Percentiles rank a stretch among this genome's conserved stretches.
Evolutionary conservation across 2,888 invertebrate genomes (phyloP).

Genomic region (Tryphoninae sp.): DNA sequence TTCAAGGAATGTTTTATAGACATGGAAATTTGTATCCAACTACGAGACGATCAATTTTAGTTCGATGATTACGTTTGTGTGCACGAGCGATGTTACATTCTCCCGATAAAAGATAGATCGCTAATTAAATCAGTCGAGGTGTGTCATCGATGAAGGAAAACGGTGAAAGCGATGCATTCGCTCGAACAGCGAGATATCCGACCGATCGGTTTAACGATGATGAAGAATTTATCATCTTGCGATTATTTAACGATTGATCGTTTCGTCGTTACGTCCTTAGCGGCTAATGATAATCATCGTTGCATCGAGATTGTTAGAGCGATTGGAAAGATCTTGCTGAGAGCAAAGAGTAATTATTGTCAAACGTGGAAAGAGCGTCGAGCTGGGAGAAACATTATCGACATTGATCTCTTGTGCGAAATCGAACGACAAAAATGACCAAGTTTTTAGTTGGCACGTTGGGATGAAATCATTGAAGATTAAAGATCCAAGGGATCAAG

Average conservation of each 20-base stretch:
- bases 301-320: slow-evolving; percentile 2
- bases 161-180: slow-evolving; percentile 3
- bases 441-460: not conserved
- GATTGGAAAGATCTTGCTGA: slow-evolving; percentile 2
- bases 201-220: slow-evolving; percentile 30
- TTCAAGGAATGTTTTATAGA: no score
- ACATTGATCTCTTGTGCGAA: not conserved
- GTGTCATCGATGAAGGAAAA: slow-evolving; percentile 8
- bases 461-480: slow-evolving; percentile 48
- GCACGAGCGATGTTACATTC: not conserved
- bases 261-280: not conserved
- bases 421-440: slow-evolving; percentile 8
- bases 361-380: slow-evolving; percentile 2
- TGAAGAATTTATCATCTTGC: not conserved
- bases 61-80: not conserved
- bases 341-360: not conserved
- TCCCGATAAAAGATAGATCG: not conserved
- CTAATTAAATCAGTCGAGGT: slow-evolving; percentile 7
- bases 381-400: not conserved
- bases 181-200: not conserved
- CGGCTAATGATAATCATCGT: not conserved
- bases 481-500: slow-evolving; percentile 41
- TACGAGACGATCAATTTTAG: no score
- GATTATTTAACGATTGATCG: slow-evolving; percentile 4
- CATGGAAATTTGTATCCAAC: no score